Percentiles rank a stretch among this genome's conserved stretches.
Evolutionary conservation across 2,888 invertebrate genomes (phyloP).

Genomic region (Mesochorus sp.): DNA sequence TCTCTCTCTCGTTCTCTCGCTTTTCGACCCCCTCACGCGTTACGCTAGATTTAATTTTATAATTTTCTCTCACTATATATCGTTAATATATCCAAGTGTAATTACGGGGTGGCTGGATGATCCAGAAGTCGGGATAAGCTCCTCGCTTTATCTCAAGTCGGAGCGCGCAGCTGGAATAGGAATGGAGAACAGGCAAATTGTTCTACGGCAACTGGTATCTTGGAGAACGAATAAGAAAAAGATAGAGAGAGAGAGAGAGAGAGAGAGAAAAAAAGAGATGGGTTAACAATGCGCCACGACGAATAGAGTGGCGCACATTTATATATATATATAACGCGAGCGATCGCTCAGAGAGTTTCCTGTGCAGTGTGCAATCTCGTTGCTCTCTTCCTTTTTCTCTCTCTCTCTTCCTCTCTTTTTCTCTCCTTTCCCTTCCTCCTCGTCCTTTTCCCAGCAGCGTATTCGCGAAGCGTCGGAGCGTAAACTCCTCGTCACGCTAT

Average conservation of each 20-base stretch:
- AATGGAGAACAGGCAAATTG: conserved; percentile 52
- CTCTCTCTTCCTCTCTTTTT: neutral
- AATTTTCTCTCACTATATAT: conserved; percentile 52
- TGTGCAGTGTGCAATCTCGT: conserved; percentile 34
- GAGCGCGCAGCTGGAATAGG: conserved; percentile 42
- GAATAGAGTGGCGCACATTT: conserved; percentile 38
- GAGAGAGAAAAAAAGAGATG: neutral
- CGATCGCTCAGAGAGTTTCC: conserved; percentile 47
- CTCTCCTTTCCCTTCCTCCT: neutral
- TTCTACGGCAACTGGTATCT: conserved; percentile 37
- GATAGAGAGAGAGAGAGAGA: conserved; percentile 10
- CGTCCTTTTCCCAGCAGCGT: conserved; percentile 10
- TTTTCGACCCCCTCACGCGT: conserved; percentile 20
- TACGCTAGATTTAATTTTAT: conserved; percentile 48
- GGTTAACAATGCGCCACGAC: conserved; percentile 21
- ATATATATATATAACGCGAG: conserved; percentile 40
- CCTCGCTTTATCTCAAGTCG: conserved; percentile 27
- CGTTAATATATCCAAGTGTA: conserved; percentile 65
- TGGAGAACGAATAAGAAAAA: conserved; percentile 21
- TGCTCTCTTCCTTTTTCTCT: conserved; percentile 1
- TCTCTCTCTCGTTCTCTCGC: conserved; percentile 5
- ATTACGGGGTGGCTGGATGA: conserved; percentile 50
- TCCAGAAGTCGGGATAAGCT: neutral
- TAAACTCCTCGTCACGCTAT: conserved; percentile 61
- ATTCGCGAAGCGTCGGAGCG: conserved; percentile 57